These are phyloP conservation scores for Dendroctonus ponderosae DNA, from an alignment of 1,140 invertebrate genomes.

Conservation along the genomic window DNA sequence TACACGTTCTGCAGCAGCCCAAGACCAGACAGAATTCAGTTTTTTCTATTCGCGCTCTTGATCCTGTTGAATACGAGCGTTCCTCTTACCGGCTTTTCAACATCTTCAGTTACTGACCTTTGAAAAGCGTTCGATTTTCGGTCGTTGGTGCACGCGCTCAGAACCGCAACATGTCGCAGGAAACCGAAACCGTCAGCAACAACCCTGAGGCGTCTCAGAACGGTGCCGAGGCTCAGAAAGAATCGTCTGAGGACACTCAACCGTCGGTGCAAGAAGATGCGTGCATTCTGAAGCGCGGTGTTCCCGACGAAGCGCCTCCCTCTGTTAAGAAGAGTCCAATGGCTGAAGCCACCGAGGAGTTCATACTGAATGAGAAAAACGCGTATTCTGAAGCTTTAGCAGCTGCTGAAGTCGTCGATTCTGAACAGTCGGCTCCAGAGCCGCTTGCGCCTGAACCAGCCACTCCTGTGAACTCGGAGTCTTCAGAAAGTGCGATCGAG, in stretches of 20 bases:
- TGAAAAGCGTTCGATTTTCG: no score
- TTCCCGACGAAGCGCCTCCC: not conserved
- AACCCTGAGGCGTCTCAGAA: not conserved
- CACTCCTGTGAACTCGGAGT: not conserved
- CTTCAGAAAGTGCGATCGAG: not conserved
- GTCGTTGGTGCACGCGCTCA: no score
- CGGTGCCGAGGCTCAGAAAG: slow-evolving; percentile 3
- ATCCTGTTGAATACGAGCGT: not conserved
- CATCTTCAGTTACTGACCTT: not conserved
- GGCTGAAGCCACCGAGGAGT: slow-evolving; percentile 8
- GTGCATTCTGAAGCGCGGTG: slow-evolving; percentile 6
- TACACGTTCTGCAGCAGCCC: not conserved
- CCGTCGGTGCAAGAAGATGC: slow-evolving; percentile 12
- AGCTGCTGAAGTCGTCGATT: not conserved
- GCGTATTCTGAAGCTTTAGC: not conserved
- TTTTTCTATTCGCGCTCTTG: slow-evolving; percentile 6
- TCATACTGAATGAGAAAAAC: slow-evolving; percentile 9
- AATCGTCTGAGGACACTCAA: slow-evolving; percentile 13
- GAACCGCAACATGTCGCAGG: slow-evolving; percentile 4
- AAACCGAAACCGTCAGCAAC: slow-evolving; percentile 18
- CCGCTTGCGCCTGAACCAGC: not conserved
- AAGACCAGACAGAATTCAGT: slow-evolving; percentile 16
- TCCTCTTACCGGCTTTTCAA: not conserved
- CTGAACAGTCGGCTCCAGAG: not conserved
- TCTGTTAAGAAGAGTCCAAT: not conserved